These are phyloP conservation scores for Bradypus variegatus DNA, from an alignment of 2,797 vertebrate genomes.

Conservation along the genomic window DNA sequence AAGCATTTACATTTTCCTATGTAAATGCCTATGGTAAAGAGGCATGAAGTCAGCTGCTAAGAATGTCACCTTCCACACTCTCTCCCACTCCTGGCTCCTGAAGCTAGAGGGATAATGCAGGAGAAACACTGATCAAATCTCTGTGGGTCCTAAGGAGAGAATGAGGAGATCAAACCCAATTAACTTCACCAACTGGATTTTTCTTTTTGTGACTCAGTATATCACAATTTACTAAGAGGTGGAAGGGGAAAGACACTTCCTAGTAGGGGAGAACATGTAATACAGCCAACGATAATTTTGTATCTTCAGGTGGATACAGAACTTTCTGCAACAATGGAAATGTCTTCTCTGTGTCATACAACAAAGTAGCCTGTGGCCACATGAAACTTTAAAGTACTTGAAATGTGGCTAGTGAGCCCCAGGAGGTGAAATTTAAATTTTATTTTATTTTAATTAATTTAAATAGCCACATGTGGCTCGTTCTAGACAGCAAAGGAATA, in stretches of 20 bases:
- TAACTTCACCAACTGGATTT: background rate
- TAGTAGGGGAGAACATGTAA: background rate
- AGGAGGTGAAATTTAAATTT: background rate
- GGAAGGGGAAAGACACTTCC: background rate
- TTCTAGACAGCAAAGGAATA: background rate
- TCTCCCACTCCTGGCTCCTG: background rate
- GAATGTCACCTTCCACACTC: background rate
- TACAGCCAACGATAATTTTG: background rate
- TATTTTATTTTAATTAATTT: background rate
- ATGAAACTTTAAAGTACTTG: background rate
- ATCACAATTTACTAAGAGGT: background rate
- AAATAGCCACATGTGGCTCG: background rate
- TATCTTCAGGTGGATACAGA: background rate
- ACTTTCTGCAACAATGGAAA: background rate
- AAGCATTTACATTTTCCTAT: background rate
- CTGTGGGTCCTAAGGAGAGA: background rate
- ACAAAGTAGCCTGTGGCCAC: background rate
- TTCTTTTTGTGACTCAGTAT: background rate
- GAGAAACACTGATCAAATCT: background rate
- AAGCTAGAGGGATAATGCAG: background rate
- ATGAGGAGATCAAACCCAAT: background rate
- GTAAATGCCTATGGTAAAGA: background rate
- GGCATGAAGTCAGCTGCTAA: background rate
- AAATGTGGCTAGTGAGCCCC: background rate
- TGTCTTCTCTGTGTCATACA: background rate